Conservation (phyloP, 1,140 invertebrate genomes). For the Saccostrea cuccullata region DNA sequence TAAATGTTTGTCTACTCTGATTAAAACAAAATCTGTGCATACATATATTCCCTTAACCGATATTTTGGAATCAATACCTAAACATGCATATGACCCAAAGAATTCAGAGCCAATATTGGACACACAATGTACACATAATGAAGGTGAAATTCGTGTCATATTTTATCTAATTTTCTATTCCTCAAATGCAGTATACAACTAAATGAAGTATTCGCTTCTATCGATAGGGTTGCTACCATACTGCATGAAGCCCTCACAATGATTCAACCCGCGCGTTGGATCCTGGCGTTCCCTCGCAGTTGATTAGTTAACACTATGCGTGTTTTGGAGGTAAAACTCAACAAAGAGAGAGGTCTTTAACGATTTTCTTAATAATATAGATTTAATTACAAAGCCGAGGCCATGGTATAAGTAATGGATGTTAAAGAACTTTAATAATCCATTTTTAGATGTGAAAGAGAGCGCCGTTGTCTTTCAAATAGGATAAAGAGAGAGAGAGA, state of each 20-base stretch:
- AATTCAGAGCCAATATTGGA: neutral
- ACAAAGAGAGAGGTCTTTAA: conserved; percentile 5
- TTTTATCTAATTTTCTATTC: conserved; percentile 12
- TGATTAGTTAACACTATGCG: conserved; percentile 16
- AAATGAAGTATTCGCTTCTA: conserved; percentile 18
- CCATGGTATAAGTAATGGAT: conserved; percentile 1
- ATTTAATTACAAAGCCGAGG: conserved; percentile 22
- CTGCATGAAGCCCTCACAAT: neutral
- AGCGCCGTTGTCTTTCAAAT: neutral
- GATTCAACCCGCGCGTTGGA: neutral
- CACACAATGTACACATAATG: conserved; percentile 11
- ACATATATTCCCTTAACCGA: neutral
- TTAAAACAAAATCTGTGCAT: neutral
- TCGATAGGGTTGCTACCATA: neutral
- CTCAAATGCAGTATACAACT: neutral
- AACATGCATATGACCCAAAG: neutral
- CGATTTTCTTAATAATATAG: conserved; percentile 31
- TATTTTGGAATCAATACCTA: neutral
- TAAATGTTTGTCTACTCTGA: neutral
- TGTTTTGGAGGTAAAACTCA: conserved; percentile 25
- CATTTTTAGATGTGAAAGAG: neutral
- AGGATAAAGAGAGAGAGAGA: neutral
- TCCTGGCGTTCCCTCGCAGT: neutral
- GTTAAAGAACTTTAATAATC: conserved; percentile 27
- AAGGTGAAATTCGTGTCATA: neutral